Percentiles rank a stretch among this genome's conserved stretches.
These are phyloP conservation scores for Agrochola circellaris DNA, from an alignment of 2,888 invertebrate genomes.

Conservation along the genomic window DNA sequence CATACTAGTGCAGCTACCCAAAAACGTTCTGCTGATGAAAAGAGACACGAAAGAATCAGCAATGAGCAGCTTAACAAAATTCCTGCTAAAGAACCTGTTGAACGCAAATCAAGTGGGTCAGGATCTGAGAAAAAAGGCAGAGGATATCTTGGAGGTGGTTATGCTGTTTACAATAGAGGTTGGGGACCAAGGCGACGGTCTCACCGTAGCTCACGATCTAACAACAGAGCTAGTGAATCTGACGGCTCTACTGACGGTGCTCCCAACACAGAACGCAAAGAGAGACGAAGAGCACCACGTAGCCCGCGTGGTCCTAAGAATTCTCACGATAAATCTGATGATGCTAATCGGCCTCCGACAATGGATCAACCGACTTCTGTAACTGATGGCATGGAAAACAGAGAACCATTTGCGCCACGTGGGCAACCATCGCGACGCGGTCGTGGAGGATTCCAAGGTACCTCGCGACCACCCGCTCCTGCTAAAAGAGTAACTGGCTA, in stretches of 20 bases:
- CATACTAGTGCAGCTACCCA: slow-evolving; percentile 74
- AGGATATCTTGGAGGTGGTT: slow-evolving; percentile 84
- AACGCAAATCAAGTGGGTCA: slow-evolving; percentile 87
- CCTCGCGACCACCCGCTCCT: slow-evolving; percentile 86
- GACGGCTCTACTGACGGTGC: slow-evolving; percentile 94
- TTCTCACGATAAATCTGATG: slow-evolving; percentile 90
- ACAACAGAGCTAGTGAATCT: slow-evolving; percentile 92
- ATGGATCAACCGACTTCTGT: slow-evolving; percentile 72
- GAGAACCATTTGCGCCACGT: slow-evolving; percentile 95
- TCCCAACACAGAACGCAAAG: slow-evolving; percentile 89
- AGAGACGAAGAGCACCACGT: slow-evolving; percentile 89
- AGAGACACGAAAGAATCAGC: slow-evolving; percentile 80
- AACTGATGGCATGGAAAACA: slow-evolving; percentile 84
- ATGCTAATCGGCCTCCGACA: slow-evolving; percentile 75
- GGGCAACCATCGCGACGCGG: slow-evolving; percentile 97
- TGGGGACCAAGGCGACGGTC: slow-evolving; percentile 88
- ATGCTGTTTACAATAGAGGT: slow-evolving; percentile 87
- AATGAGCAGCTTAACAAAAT: slow-evolving; percentile 86
- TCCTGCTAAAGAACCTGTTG: slow-evolving; percentile 87
- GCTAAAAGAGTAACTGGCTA: slow-evolving; percentile 93
- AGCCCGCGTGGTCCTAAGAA: slow-evolving; percentile 91
- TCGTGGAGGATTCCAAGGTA: slow-evolving; percentile 91
- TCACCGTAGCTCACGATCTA: slow-evolving; percentile 87
- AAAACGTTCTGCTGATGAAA: slow-evolving; percentile 81
- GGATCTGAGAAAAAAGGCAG: slow-evolving; percentile 89